phyloP scores from a whole-genome alignment of 2,113 vertebrate species.

The Acanthochromis polyacanthus region DNA sequence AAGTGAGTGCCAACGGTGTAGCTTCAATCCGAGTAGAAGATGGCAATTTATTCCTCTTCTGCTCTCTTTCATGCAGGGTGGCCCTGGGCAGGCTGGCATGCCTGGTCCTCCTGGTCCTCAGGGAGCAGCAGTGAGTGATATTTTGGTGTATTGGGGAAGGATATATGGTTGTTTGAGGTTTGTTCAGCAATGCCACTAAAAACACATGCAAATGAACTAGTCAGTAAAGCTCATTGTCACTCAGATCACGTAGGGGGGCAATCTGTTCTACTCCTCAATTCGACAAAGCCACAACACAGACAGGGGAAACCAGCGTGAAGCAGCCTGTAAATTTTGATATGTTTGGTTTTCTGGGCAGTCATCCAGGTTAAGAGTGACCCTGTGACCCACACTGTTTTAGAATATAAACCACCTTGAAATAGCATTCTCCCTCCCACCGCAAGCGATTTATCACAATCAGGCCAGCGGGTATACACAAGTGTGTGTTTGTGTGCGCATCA shows the following conservation, averaged over 20 bases:
- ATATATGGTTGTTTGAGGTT: background rate
- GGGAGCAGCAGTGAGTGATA: slow-evolving; percentile 92
- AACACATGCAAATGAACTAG: slow-evolving; percentile 36
- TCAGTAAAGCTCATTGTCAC: slow-evolving; percentile 27
- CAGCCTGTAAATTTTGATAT: slow-evolving; percentile 36
- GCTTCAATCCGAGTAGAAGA: background rate
- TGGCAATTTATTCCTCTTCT: slow-evolving; percentile 21
- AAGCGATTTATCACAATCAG: slow-evolving; percentile 85
- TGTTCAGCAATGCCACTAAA: background rate
- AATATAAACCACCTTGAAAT: slow-evolving; percentile 86
- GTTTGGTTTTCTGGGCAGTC: slow-evolving; percentile 72
- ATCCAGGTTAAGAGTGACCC: slow-evolving; percentile 74
- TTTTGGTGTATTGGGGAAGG: background rate
- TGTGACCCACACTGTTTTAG: slow-evolving; percentile 72
- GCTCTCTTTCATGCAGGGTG: slow-evolving; percentile 83
- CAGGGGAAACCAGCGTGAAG: slow-evolving; percentile 23
- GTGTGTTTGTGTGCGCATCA: slow-evolving; percentile 36
- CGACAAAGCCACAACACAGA: slow-evolving; percentile 30
- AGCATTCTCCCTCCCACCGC: slow-evolving; percentile 63
- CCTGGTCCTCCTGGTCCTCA: slow-evolving; percentile 91
- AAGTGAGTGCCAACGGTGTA: slow-evolving; percentile 46
- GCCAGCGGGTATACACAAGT: slow-evolving; percentile 33
- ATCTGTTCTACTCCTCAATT: slow-evolving; percentile 41
- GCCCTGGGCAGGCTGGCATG: slow-evolving; percentile 86
- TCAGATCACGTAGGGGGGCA: slow-evolving; percentile 46